These are phyloP conservation scores for Lutraria lutraria DNA, from an alignment of 2,888 invertebrate genomes.

Conservation along the genomic window DNA sequence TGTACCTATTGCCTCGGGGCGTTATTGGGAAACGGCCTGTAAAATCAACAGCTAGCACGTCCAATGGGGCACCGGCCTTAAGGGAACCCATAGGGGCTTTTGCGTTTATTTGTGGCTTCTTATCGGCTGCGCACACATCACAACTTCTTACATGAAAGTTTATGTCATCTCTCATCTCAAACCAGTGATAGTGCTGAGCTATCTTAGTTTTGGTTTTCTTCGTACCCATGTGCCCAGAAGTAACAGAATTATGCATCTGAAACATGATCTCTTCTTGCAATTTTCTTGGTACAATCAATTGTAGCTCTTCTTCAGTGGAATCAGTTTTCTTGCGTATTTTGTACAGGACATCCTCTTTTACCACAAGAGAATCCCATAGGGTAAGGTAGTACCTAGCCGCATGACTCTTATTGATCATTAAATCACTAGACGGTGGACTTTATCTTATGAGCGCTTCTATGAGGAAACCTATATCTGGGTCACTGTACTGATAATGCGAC, in stretches of 20 bases:
- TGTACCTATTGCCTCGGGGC: conserved; percentile 19
- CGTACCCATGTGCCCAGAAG: neutral
- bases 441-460: neutral
- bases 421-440: neutral
- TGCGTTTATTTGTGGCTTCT: conserved; percentile 28
- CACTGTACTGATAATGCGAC: neutral
- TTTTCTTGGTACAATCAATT: conserved; percentile 1
- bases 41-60: conserved; percentile 28
- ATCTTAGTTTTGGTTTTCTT: conserved; percentile 37
- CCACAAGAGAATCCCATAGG: neutral
- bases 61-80: conserved; percentile 42
- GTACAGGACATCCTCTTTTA: neutral
- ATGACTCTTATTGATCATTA: conserved; percentile 15
- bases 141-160: conserved; percentile 20
- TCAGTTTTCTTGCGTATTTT: conserved; percentile 6
- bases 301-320: neutral
- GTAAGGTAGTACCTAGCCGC: conserved; percentile 18
- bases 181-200: conserved; percentile 57
- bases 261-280: neutral
- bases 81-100: conserved; percentile 46
- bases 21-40: conserved; percentile 19
- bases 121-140: conserved; percentile 37
- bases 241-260: neutral
- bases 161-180: conserved; percentile 40
- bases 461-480: neutral